phyloP scores from a whole-genome alignment of 92 coral and sea anemone genomes.

The Ricordea florida region DNA sequence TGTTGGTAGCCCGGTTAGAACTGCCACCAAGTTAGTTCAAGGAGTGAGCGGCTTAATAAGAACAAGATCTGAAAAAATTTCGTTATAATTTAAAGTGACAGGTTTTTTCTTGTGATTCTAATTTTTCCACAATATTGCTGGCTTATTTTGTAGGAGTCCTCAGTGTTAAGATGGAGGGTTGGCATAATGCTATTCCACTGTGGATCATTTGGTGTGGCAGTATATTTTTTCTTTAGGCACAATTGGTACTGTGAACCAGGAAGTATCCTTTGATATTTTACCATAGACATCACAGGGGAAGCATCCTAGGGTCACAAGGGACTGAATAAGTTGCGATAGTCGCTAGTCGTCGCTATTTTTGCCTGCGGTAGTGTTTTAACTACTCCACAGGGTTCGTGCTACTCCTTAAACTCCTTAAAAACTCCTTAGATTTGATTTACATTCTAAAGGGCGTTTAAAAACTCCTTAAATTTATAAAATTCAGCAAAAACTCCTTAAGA shows the following conservation, averaged over 20 bases:
- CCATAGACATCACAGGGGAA: no score
- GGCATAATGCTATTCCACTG: constrained; percentile 64
- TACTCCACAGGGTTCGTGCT: no score
- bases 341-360: neutral
- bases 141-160: constrained; percentile 54
- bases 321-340: neutral
- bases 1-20: no score
- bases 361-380: no score
- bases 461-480: no score
- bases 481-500: no score
- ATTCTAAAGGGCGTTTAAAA: no score
- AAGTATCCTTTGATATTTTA: constrained; percentile 97
- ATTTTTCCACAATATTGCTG: neutral
- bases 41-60: no score
- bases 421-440: no score
- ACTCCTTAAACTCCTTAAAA: no score
- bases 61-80: neutral
- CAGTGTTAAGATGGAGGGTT: constrained; percentile 66
- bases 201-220: constrained; percentile 82
- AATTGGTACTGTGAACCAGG: constrained; percentile 95
- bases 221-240: constrained; percentile 91
- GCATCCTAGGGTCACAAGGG: neutral
- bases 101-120: no score
- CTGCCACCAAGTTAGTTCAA: no score
- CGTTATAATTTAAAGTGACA: neutral